phyloP scores from a whole-genome alignment of 2,888 invertebrate species.

The Nezara viridula region DNA sequence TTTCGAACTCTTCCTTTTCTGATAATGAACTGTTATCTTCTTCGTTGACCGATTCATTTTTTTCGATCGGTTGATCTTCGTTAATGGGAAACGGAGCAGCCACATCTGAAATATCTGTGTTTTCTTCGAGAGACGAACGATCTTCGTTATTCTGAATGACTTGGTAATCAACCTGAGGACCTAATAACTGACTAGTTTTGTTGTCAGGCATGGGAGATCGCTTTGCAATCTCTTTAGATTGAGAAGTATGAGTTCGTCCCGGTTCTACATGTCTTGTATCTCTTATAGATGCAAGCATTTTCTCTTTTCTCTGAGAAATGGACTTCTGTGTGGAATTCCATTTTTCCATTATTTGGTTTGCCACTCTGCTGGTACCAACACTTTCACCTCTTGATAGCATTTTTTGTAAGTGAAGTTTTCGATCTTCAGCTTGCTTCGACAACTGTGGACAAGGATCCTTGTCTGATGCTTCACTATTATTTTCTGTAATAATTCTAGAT shows the following conservation, averaged over 20 bases:
- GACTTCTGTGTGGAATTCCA: constrained; percentile 43
- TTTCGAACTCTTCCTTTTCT: neutral
- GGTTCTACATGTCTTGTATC: neutral
- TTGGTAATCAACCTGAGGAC: neutral
- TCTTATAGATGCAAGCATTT: constrained; percentile 37
- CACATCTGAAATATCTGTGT: neutral
- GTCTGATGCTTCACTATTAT: neutral
- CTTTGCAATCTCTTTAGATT: neutral
- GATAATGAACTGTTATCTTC: neutral
- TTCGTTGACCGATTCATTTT: neutral
- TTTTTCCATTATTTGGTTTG: constrained; percentile 24
- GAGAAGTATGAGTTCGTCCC: neutral
- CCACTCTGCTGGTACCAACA: neutral
- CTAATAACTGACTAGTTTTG: neutral
- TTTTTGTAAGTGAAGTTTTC: neutral
- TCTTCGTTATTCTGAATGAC: neutral
- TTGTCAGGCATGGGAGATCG: neutral
- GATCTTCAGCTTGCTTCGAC: neutral
- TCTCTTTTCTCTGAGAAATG: constrained; percentile 40
- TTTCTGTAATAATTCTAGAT: neutral
- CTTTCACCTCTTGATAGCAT: constrained; percentile 9
- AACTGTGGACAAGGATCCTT: neutral
- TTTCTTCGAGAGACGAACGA: neutral
- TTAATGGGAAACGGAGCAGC: neutral
- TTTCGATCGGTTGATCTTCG: neutral